Percentiles rank a stretch among this genome's conserved stretches.
phyloP scores from a whole-genome alignment of 2,888 invertebrate genomes.

The Eupithecia pulchellata region DNA sequence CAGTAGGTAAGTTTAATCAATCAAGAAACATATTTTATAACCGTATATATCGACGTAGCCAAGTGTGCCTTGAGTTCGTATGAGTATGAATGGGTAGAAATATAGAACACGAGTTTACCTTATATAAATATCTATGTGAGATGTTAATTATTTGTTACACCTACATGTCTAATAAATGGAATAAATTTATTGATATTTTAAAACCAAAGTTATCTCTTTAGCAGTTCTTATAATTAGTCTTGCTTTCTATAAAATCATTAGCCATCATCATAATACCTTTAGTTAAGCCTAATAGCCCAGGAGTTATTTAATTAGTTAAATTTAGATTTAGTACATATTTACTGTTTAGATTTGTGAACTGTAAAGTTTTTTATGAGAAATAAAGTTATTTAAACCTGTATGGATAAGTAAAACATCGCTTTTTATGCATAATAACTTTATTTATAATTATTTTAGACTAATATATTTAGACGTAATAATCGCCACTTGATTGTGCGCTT shows the following conservation, averaged over 20 bases:
- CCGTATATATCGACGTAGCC: too few species aligned
- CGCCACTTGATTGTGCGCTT: neutral
- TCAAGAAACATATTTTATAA: too few species aligned
- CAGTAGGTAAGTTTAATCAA: too few species aligned
- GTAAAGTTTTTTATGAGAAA: too few species aligned
- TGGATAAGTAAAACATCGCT: neutral
- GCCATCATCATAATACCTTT: too few species aligned
- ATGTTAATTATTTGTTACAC: constrained; percentile 1
- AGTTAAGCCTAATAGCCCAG: too few species aligned
- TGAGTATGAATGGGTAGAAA: neutral
- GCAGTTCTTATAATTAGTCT: neutral
- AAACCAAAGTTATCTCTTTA: neutral
- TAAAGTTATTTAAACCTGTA: too few species aligned
- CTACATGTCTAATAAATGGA: neutral
- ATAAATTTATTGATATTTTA: constrained; percentile 4
- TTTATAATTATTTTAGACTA: neutral
- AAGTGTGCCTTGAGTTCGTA: too few species aligned
- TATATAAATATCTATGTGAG: neutral
- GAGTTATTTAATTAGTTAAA: too few species aligned
- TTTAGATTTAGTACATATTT: too few species aligned
- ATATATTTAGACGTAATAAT: constrained; percentile 1
- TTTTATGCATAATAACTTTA: neutral
- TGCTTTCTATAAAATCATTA: too few species aligned
- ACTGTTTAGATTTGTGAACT: too few species aligned
- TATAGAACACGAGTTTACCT: neutral